These are phyloP conservation scores for Lemur catta DNA, from an alignment of 2,797 vertebrate species.

Conservation along the genomic window DNA sequence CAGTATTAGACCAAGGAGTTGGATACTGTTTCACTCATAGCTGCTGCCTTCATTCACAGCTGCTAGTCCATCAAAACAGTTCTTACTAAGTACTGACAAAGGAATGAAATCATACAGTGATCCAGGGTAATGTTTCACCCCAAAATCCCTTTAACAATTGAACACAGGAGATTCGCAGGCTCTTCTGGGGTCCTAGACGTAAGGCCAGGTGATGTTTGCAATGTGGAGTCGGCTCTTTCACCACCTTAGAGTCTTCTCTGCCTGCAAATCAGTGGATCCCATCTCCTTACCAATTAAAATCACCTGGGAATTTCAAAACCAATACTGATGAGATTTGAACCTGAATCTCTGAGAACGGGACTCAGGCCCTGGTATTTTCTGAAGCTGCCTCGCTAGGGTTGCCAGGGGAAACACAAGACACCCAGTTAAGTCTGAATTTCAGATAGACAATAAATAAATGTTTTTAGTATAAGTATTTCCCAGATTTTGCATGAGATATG, in stretches of 20 bases:
- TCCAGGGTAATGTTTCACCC: fast-evolving
- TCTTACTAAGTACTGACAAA: background rate
- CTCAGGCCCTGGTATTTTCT: background rate
- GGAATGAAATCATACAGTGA: fast-evolving
- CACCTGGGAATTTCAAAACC: too few species aligned
- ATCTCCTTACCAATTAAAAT: background rate
- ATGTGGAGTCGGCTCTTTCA: background rate
- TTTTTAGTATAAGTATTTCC: background rate
- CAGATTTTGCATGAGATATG: background rate
- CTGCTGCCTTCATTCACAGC: background rate
- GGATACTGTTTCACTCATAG: background rate
- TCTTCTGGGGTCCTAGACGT: too few species aligned
- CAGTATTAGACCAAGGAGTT: background rate
- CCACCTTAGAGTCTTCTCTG: background rate
- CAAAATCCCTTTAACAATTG: background rate
- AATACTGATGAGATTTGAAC: background rate
- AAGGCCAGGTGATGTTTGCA: background rate
- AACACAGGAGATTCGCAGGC: background rate
- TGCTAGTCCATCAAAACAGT: background rate
- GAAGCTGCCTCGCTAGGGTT: background rate
- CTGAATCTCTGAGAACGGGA: background rate
- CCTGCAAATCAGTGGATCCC: background rate
- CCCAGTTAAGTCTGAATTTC: background rate
- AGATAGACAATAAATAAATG: background rate
- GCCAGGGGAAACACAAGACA: background rate